phyloP scores from a whole-genome alignment of 2,888 invertebrate species.

The Microchrysa polita region DNA sequence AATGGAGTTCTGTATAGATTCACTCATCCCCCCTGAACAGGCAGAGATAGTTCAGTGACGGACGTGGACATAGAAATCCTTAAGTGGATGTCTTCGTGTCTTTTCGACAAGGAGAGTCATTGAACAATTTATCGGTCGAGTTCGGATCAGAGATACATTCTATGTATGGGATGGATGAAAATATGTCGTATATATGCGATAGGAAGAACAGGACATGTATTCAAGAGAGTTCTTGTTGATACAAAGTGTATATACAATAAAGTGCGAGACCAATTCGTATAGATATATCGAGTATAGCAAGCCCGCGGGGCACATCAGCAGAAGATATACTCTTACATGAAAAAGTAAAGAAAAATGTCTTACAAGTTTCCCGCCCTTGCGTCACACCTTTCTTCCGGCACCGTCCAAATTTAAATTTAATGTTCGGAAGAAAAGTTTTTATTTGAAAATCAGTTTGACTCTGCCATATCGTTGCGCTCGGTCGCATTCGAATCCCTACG shows the following conservation, averaged over 20 bases:
- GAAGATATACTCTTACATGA: background rate
- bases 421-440: slow-evolving; percentile 14
- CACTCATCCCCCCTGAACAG: no score
- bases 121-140: slow-evolving; percentile 37
- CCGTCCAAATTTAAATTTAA: slow-evolving; percentile 18
- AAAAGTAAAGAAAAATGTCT: background rate
- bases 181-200: background rate
- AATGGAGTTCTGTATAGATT: background rate
- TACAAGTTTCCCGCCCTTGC: background rate
- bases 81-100: slow-evolving; percentile 37
- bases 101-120: slow-evolving; percentile 29
- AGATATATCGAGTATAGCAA: no score
- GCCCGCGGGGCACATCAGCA: background rate
- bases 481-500: no score
- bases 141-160: background rate
- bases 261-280: no score
- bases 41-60: no score
- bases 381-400: background rate
- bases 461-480: background rate
- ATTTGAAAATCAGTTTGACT: slow-evolving; percentile 2
- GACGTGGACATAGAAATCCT: slow-evolving; percentile 1
- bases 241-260: no score
- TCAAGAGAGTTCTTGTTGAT: no score
- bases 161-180: background rate
- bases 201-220: background rate